These are phyloP conservation scores for Silvanus unidentatus DNA, from an alignment of 2,888 invertebrate genomes.

Conservation along the genomic window DNA sequence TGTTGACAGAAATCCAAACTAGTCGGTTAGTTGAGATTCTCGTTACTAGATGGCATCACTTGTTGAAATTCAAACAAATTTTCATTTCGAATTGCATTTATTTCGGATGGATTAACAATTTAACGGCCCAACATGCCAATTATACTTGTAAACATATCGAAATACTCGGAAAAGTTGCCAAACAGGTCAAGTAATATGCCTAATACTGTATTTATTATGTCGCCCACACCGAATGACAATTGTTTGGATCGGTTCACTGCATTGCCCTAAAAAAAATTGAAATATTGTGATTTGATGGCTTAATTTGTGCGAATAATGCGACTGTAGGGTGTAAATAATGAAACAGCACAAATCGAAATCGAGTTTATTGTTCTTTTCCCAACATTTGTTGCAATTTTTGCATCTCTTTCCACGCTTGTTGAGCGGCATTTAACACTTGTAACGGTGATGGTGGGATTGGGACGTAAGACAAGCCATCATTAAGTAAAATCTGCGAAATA, in stretches of 20 bases:
- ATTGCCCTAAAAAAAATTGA: constrained; percentile 8
- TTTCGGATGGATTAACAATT: no score
- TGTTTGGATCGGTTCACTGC: constrained; percentile 23
- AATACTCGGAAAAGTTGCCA: constrained; percentile 26
- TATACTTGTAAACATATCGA: constrained; percentile 19
- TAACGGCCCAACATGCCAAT: no score
- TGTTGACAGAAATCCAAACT: no score
- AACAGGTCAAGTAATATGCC: constrained; percentile 32
- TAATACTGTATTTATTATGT: constrained; percentile 28
- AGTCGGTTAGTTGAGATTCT: no score
- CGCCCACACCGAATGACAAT: constrained; percentile 27
- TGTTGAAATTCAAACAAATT: no score
- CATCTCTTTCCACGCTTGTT: constrained; percentile 17
- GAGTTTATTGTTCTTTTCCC: background rate
- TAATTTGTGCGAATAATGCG: background rate
- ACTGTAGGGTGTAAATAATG: no score
- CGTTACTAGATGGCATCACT: no score
- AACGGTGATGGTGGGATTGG: constrained; percentile 8
- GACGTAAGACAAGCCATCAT: background rate
- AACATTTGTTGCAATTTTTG: constrained; percentile 12
- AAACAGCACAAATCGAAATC: no score
- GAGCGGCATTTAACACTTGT: constrained; percentile 8
- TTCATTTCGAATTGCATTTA: no score
- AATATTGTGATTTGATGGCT: constrained; percentile 1
- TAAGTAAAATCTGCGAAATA: no score